Evolutionary conservation across 2,113 vertebrate genomes (phyloP).

Genomic region (Eurypyga helias): DNA sequence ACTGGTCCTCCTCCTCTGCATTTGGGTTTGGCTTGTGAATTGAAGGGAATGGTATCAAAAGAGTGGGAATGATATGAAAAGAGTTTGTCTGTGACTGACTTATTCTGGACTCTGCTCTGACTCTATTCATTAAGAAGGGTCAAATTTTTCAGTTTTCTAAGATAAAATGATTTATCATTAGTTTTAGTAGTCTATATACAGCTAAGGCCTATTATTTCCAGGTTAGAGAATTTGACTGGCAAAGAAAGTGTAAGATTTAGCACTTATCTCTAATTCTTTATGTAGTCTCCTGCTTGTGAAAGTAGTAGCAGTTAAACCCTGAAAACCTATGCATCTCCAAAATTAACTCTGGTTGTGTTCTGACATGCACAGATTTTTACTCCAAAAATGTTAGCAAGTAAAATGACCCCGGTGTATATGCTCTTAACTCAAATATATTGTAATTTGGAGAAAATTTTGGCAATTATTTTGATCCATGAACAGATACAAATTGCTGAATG

Average conservation of each 20-base stretch:
- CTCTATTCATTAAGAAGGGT: not conserved
- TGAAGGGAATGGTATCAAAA: not conserved
- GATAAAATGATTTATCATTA: not conserved
- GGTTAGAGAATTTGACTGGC: not conserved
- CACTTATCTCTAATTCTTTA: not conserved
- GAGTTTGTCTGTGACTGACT: not conserved
- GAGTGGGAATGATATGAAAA: not conserved
- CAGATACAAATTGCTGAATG: not conserved
- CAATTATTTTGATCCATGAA: not conserved
- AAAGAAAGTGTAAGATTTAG: not conserved
- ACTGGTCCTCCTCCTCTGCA: accelerated
- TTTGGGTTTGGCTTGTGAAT: not conserved
- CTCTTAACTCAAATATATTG: not conserved
- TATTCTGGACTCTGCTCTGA: not conserved
- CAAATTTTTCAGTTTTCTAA: not conserved
- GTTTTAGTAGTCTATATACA: not conserved
- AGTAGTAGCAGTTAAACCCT: not conserved
- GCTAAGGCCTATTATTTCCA: not conserved
- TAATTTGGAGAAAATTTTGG: not conserved
- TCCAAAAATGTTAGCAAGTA: not conserved
- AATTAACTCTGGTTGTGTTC: not conserved
- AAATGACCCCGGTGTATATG: accelerated
- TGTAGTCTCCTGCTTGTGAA: not conserved
- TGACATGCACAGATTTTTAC: not conserved
- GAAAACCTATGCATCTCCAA: not conserved